phyloP scores from a whole-genome alignment of 2,797 vertebrate genomes.

The Anguilla obscura region DNA sequence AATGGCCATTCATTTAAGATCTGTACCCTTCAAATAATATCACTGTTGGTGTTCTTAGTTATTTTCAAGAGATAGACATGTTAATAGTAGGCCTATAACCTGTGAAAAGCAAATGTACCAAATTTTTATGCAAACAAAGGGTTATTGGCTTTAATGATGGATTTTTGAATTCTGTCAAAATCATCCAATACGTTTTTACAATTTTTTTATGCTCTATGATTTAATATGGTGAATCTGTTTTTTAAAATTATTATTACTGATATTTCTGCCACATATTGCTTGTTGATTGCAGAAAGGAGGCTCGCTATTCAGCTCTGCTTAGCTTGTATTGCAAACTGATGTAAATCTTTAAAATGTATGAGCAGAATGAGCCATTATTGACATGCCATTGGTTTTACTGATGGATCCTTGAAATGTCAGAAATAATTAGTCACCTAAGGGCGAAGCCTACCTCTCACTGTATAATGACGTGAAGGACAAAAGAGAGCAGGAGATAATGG shows the following conservation, averaged over 20 bases:
- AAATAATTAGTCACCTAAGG: slow-evolving; percentile 18
- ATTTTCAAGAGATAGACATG: background rate
- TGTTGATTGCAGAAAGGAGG: background rate
- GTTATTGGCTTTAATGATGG: background rate
- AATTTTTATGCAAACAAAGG: background rate
- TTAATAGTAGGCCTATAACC: background rate
- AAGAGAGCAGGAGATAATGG: slow-evolving; percentile 40
- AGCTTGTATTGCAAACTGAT: background rate
- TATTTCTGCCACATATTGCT: background rate
- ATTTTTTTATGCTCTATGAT: background rate
- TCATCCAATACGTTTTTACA: background rate
- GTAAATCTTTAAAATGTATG: background rate
- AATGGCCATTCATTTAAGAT: background rate
- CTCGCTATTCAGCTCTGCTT: background rate
- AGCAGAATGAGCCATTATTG: slow-evolving; percentile 9
- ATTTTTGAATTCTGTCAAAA: background rate
- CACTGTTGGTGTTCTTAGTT: background rate
- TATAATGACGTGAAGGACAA: slow-evolving; percentile 1
- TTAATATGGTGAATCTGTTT: background rate
- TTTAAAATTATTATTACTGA: background rate
- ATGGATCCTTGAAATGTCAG: slow-evolving; percentile 23
- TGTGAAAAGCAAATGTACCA: background rate
- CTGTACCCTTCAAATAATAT: background rate
- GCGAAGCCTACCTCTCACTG: background rate
- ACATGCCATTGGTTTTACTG: slow-evolving; percentile 16